Evolutionary conservation across 2,113 vertebrate species (phyloP).

Genomic region (Mungos mungo): DNA sequence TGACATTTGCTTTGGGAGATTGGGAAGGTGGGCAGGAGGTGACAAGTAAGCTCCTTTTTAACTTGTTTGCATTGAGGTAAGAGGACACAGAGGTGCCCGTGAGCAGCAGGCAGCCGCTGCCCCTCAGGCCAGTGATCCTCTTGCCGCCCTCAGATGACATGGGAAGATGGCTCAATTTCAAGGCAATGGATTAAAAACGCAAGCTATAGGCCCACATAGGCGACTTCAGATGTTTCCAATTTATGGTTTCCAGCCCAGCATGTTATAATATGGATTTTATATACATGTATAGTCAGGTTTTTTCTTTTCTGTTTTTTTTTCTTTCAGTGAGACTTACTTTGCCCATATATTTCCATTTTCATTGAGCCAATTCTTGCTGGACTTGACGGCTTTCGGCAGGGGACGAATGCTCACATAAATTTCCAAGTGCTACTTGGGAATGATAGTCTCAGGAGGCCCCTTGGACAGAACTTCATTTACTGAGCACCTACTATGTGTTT

Average conservation of each 20-base stretch:
- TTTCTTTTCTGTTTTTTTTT: background rate
- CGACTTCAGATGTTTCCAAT: slow-evolving; percentile 37
- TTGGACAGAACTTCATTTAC: background rate
- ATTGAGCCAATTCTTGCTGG: background rate
- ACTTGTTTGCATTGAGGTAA: slow-evolving; percentile 70
- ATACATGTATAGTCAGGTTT: background rate
- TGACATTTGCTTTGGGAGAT: slow-evolving; percentile 81
- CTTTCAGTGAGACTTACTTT: background rate
- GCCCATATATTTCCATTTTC: background rate
- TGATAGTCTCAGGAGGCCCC: fast-evolving
- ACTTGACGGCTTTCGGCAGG: background rate
- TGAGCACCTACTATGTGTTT: background rate
- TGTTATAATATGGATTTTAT: slow-evolving; percentile 12
- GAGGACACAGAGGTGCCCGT: slow-evolving; percentile 45
- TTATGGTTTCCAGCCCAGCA: slow-evolving; percentile 13
- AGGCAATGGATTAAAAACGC: background rate
- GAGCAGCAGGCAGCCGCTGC: slow-evolving; percentile 43
- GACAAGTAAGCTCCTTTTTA: slow-evolving; percentile 70
- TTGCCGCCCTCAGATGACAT: background rate
- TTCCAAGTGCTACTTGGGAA: background rate
- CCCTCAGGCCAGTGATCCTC: background rate
- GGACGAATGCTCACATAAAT: background rate
- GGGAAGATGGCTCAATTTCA: background rate
- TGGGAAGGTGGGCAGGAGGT: slow-evolving; percentile 55
- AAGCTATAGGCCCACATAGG: background rate